Evolutionary conservation across 2,113 vertebrate species (phyloP).

Genomic region (Haemorhous mexicanus): DNA sequence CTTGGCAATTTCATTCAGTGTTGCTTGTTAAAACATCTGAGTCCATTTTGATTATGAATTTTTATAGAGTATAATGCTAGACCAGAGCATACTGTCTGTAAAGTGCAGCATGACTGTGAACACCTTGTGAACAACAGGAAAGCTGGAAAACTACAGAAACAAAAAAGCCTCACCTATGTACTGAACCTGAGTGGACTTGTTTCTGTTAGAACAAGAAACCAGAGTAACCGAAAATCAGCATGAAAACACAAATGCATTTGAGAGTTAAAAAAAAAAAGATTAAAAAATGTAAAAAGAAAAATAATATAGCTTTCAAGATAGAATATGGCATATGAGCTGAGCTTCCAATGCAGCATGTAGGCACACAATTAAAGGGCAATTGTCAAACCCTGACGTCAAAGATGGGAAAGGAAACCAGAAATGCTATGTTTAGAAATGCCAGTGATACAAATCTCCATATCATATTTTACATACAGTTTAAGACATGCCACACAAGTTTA

Average conservation of each 20-base stretch:
- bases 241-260: neutral
- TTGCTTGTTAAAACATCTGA: neutral
- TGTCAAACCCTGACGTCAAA: constrained; percentile 27
- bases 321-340: neutral
- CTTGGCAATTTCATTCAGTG: neutral
- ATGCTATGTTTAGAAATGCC: neutral
- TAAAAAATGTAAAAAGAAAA: neutral
- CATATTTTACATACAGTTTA: neutral
- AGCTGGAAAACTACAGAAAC: neutral
- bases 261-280: neutral
- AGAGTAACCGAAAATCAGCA: neutral
- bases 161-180: neutral
- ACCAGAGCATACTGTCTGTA: neutral
- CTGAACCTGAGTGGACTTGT: neutral
- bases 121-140: neutral
- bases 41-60: neutral
- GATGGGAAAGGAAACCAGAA: neutral
- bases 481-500: neutral
- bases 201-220: neutral
- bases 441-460: neutral
- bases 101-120: neutral
- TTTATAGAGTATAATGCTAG: neutral
- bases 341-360: neutral
- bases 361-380: neutral
- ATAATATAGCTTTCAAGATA: neutral